phyloP scores from a whole-genome alignment of 2,113 vertebrate genomes.

The Macrotis lagotis region DNA sequence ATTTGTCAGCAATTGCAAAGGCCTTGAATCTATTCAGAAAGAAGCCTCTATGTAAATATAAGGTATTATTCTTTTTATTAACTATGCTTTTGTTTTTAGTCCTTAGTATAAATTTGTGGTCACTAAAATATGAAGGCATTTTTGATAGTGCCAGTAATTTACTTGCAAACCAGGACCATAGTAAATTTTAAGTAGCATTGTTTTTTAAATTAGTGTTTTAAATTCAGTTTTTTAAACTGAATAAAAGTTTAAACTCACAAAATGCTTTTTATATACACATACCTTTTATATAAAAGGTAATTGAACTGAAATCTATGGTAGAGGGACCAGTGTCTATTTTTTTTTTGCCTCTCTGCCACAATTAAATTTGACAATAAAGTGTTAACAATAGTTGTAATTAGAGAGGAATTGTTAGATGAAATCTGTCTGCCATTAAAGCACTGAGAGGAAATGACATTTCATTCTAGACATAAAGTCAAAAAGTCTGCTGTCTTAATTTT shows the following conservation, averaged over 20 bases:
- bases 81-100: slow-evolving; percentile 34
- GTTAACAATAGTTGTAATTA: slow-evolving; percentile 10
- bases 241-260: slow-evolving; percentile 3
- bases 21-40: slow-evolving; percentile 52
- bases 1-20: slow-evolving; percentile 57
- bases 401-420: slow-evolving; percentile 28
- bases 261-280: no score
- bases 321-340: not conserved
- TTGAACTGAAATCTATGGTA: slow-evolving; percentile 1
- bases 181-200: not conserved
- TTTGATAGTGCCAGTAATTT: not conserved
- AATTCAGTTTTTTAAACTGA: no score
- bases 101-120: not conserved
- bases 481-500: not conserved
- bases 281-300: not conserved
- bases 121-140: not conserved
- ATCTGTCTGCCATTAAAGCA: slow-evolving; percentile 20
- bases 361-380: slow-evolving; percentile 12
- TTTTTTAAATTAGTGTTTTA: slow-evolving; percentile 21
- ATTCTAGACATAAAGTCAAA: slow-evolving; percentile 24
- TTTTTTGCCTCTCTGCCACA: slow-evolving; percentile 1
- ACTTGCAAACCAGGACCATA: not conserved
- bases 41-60: slow-evolving; percentile 59
- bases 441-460: slow-evolving; percentile 31
- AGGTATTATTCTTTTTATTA: slow-evolving; percentile 55